These are phyloP conservation scores for Ptiloglossa arizonensis DNA, from an alignment of 1,140 invertebrate genomes.

Conservation along the genomic window DNA sequence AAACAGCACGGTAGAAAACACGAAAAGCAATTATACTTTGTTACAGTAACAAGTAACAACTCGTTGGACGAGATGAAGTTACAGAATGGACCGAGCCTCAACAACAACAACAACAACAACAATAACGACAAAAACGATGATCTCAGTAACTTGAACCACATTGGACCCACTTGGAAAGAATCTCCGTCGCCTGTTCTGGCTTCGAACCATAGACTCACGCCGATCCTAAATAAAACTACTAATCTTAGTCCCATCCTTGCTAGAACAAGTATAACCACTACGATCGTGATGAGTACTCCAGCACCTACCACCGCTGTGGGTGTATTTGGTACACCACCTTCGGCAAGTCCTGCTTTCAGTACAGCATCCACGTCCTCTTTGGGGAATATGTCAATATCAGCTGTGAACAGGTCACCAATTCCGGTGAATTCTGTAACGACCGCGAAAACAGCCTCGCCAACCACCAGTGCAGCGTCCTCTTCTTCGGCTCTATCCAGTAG, in stretches of 20 bases:
- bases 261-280: constrained; percentile 62
- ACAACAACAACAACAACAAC: constrained; percentile 70
- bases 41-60: constrained; percentile 75
- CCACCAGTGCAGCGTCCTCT: constrained; percentile 61
- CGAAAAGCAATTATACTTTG: background rate
- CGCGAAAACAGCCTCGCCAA: constrained; percentile 70
- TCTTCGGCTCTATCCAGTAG: constrained; percentile 58
- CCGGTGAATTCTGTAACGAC: constrained; percentile 66
- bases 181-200: constrained; percentile 67
- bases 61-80: constrained; percentile 78
- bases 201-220: constrained; percentile 76
- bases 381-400: constrained; percentile 72
- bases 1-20: background rate
- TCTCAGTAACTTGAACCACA: constrained; percentile 55
- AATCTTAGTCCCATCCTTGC: constrained; percentile 75
- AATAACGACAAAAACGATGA: constrained; percentile 63
- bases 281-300: constrained; percentile 67
- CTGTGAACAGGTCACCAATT: constrained; percentile 78
- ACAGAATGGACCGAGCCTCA: constrained; percentile 72
- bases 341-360: constrained; percentile 78
- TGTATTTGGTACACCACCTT: constrained; percentile 76
- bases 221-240: constrained; percentile 77
- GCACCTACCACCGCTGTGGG: constrained; percentile 62
- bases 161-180: constrained; percentile 70
- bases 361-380: constrained; percentile 78